Conservation (phyloP, 1,140 invertebrate genomes). For the Oncopodura yosiiana region DNA sequence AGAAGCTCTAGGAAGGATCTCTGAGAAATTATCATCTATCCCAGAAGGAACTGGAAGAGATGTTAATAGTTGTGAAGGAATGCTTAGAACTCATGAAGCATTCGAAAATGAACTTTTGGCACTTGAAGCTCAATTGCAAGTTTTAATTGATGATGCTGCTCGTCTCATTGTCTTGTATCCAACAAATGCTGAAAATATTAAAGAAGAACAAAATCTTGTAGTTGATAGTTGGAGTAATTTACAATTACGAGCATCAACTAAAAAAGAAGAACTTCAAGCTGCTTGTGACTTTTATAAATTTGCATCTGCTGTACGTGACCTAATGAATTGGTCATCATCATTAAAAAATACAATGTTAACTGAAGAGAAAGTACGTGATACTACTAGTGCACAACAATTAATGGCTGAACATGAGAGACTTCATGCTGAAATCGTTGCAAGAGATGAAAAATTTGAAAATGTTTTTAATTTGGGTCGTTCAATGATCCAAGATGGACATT, state of each 20-base stretch:
- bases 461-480: slow-evolving; percentile 68
- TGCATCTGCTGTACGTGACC: slow-evolving; percentile 65
- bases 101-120: slow-evolving; percentile 92
- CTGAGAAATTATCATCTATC: slow-evolving; percentile 73
- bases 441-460: slow-evolving; percentile 72
- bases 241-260: slow-evolving; percentile 64
- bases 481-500: slow-evolving; percentile 74
- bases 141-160: slow-evolving; percentile 80
- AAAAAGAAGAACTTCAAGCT: slow-evolving; percentile 70
- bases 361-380: slow-evolving; percentile 73
- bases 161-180: slow-evolving; percentile 81
- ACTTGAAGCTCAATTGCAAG: slow-evolving; percentile 81
- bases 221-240: slow-evolving; percentile 77
- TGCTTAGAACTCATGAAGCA: slow-evolving; percentile 79
- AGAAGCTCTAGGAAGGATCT: slow-evolving; percentile 79
- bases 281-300: slow-evolving; percentile 84
- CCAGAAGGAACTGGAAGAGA: slow-evolving; percentile 78
- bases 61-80: slow-evolving; percentile 70
- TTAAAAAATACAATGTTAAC: slow-evolving; percentile 67
- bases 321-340: slow-evolving; percentile 77
- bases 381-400: slow-evolving; percentile 72
- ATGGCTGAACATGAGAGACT: slow-evolving; percentile 83
- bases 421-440: slow-evolving; percentile 86
- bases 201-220: slow-evolving; percentile 70
- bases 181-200: slow-evolving; percentile 79